A percentile compares a stretch with the other conserved stretches of the same genome.
Evolutionary conservation across 2,113 vertebrate genomes (phyloP).

Genomic region (Phylloscopus whistleri): DNA sequence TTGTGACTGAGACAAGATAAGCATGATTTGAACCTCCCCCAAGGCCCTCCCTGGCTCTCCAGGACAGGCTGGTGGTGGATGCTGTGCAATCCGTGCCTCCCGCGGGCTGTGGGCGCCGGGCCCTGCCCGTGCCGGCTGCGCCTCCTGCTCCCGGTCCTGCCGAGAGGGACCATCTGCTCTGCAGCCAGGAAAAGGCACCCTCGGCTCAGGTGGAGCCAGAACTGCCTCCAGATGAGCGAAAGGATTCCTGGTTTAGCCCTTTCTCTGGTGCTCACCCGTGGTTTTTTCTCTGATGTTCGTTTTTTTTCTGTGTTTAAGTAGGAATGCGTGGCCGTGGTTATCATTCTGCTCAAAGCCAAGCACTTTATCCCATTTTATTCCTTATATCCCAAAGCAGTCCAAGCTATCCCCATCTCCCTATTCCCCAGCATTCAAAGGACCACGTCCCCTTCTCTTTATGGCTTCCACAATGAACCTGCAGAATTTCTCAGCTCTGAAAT

Average conservation of each 20-base stretch:
- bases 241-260: neutral
- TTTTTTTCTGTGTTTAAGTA: neutral
- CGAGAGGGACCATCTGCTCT: neutral
- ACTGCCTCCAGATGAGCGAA: neutral
- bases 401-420: fast-evolving
- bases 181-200: neutral
- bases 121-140: neutral
- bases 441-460: neutral
- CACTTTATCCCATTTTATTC: neutral
- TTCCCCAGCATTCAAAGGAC: neutral
- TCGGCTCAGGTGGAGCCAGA: neutral
- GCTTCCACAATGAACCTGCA: neutral
- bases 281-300: neutral
- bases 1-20: neutral
- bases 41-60: neutral
- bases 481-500: neutral
- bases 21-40: fast-evolving
- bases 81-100: neutral
- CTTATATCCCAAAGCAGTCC: neutral
- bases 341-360: neutral
- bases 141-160: neutral
- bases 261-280: neutral
- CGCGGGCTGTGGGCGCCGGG: neutral
- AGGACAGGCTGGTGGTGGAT: neutral
- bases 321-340: fast-evolving